These are phyloP conservation scores for Coendou prehensilis DNA, from an alignment of 2,797 vertebrate species.

Conservation along the genomic window DNA sequence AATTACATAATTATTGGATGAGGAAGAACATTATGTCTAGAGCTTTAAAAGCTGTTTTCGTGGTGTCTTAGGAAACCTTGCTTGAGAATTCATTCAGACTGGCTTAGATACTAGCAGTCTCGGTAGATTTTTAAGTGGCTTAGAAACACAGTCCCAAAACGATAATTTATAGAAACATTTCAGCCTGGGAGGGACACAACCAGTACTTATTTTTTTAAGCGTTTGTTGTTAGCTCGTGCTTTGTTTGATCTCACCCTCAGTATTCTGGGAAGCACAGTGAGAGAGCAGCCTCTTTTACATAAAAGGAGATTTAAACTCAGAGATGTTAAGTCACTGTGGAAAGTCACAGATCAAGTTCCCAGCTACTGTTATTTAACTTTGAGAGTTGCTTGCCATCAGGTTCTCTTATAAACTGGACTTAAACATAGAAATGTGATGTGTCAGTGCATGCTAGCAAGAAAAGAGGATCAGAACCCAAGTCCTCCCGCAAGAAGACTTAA, in stretches of 20 bases:
- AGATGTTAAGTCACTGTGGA: slow-evolving; percentile 63
- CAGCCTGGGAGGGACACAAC: slow-evolving; percentile 15
- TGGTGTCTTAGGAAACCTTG: slow-evolving; percentile 59
- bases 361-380: slow-evolving; percentile 62
- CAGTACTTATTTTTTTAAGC: slow-evolving; percentile 66
- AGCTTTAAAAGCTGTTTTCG: slow-evolving; percentile 60
- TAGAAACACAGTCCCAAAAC: slow-evolving; percentile 24
- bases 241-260: slow-evolving; percentile 61
- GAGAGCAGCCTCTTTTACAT: slow-evolving; percentile 70
- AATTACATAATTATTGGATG: slow-evolving; percentile 59
- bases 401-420: slow-evolving; percentile 65
- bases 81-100: slow-evolving; percentile 64
- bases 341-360: slow-evolving; percentile 69
- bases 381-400: not conserved
- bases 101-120: slow-evolving; percentile 37
- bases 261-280: slow-evolving; percentile 50
- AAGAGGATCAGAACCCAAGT: not conserved
- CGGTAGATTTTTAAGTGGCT: slow-evolving; percentile 56
- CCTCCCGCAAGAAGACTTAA: not conserved
- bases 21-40: slow-evolving; percentile 56
- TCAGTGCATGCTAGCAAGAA: slow-evolving; percentile 3
- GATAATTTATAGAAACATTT: slow-evolving; percentile 69
- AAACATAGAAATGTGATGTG: slow-evolving; percentile 35
- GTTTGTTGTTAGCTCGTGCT: slow-evolving; percentile 61
- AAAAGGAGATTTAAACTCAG: slow-evolving; percentile 75